Evolutionary conservation across 2,113 vertebrate species (phyloP).

Genomic region (Carollia perspicillata): DNA sequence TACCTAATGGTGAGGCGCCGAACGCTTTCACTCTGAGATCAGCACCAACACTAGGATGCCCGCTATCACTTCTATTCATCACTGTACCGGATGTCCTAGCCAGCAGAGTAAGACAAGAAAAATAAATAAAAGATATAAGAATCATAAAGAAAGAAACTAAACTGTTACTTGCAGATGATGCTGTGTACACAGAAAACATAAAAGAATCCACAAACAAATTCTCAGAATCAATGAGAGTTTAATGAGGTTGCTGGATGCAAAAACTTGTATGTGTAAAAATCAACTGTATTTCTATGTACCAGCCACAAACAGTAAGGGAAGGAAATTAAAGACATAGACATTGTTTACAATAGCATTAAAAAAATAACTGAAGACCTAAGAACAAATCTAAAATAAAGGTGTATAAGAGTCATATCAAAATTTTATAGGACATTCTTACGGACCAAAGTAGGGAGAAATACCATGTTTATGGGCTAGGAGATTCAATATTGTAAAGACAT

Average conservation of each 20-base stretch:
- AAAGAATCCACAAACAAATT: slow-evolving; percentile 53
- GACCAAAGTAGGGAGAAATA: slow-evolving; percentile 14
- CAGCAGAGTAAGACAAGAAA: slow-evolving; percentile 77
- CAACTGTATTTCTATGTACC: slow-evolving; percentile 13
- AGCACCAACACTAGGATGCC: slow-evolving; percentile 77
- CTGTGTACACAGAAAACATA: slow-evolving; percentile 59
- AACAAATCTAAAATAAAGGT: slow-evolving; percentile 39
- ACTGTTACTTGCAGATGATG: slow-evolving; percentile 62
- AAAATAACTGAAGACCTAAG: slow-evolving; percentile 42
- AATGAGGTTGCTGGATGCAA: neutral
- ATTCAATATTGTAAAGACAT: neutral
- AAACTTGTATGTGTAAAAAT: slow-evolving; percentile 21
- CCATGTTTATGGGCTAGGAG: neutral
- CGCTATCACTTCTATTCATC: slow-evolving; percentile 76
- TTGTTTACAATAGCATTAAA: slow-evolving; percentile 33
- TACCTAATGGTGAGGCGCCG: slow-evolving; percentile 76
- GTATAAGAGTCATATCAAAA: neutral
- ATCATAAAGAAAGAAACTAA: slow-evolving; percentile 69
- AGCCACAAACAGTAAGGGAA: slow-evolving; percentile 52
- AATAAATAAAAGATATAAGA: slow-evolving; percentile 74
- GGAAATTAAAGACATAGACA: slow-evolving; percentile 38
- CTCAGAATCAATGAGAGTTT: slow-evolving; percentile 47
- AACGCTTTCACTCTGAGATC: slow-evolving; percentile 75
- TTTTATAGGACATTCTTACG: slow-evolving; percentile 13
- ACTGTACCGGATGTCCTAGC: slow-evolving; percentile 75